Percentiles rank a stretch among this genome's conserved stretches.
Conservation (phyloP, 2,797 vertebrate species). For the Sebastes trivittatus region DNA sequence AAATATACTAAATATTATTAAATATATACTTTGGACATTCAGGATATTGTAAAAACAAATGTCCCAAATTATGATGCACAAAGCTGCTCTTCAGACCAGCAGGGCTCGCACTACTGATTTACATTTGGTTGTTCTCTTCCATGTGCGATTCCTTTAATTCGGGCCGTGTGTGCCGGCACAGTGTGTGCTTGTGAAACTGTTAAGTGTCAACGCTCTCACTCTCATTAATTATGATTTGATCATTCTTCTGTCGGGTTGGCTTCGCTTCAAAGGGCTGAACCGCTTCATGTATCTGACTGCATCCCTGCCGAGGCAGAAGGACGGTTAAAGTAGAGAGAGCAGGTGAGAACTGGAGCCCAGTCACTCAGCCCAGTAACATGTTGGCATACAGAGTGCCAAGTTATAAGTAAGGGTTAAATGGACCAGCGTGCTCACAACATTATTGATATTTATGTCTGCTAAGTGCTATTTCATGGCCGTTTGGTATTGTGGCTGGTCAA, state of each 20-base stretch:
- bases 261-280: conserved; percentile 9
- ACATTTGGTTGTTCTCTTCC: conserved; percentile 5
- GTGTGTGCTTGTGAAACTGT: conserved; percentile 32
- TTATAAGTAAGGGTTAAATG: conserved; percentile 26
- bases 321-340: not conserved
- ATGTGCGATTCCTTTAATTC: conserved; percentile 23
- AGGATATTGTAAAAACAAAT: not conserved
- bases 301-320: not conserved
- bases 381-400: not conserved
- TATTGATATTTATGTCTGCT: conserved; percentile 47
- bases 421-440: conserved; percentile 21
- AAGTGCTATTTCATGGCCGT: conserved; percentile 38
- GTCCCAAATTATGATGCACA: not conserved
- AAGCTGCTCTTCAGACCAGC: not conserved
- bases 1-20: too few species aligned
- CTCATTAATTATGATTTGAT: conserved; percentile 45
- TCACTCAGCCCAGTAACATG: not conserved
- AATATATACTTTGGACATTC: not conserved
- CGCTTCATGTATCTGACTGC: conserved; percentile 11
- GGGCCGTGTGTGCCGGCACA: conserved; percentile 11
- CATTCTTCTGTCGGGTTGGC: conserved; percentile 29
- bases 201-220: conserved; percentile 19
- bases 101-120: conserved; percentile 1
- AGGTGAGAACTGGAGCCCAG: conserved; percentile 12
- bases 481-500: conserved; percentile 30